phyloP scores from a whole-genome alignment of 1,140 invertebrate genomes.

The Phocides pigmalion region DNA sequence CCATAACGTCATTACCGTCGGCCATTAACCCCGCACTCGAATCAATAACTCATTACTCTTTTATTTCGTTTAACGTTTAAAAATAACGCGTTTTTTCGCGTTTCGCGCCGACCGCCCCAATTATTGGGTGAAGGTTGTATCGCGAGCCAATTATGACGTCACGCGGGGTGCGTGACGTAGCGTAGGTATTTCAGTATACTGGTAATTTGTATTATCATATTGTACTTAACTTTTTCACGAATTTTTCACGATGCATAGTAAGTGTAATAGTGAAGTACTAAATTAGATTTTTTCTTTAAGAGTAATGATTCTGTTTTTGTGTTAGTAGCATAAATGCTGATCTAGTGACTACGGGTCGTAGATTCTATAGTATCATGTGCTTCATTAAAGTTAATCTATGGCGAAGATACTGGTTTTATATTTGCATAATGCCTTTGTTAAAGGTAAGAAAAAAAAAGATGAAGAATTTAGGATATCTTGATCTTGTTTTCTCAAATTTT shows the following conservation, averaged over 20 bases:
- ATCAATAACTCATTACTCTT: slow-evolving; percentile 72
- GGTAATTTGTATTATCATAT: slow-evolving; percentile 13
- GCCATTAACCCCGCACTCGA: slow-evolving; percentile 57
- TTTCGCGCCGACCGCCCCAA: slow-evolving; percentile 54
- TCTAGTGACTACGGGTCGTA: too few species aligned
- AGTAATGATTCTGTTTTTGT: too few species aligned
- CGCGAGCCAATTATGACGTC: slow-evolving; percentile 65
- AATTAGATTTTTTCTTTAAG: too few species aligned
- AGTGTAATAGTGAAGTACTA: too few species aligned
- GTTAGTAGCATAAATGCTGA: too few species aligned
- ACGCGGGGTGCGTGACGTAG: slow-evolving; percentile 47
- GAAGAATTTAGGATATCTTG: too few species aligned
- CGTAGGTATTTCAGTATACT: slow-evolving; percentile 3
- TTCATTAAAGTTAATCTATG: too few species aligned
- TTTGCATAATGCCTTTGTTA: too few species aligned
- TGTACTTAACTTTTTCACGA: background rate
- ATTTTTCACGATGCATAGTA: background rate
- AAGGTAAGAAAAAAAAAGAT: too few species aligned
- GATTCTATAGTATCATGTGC: too few species aligned
- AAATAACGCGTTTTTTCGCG: slow-evolving; percentile 67
- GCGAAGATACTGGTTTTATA: too few species aligned
- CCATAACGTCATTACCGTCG: slow-evolving; percentile 53
- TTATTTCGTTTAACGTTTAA: slow-evolving; percentile 69
- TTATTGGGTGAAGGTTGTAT: slow-evolving; percentile 66
- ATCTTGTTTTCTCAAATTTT: too few species aligned